Evolutionary conservation across 2,797 vertebrate genomes (phyloP).

Genomic region (Hippoglossus hippoglossus): DNA sequence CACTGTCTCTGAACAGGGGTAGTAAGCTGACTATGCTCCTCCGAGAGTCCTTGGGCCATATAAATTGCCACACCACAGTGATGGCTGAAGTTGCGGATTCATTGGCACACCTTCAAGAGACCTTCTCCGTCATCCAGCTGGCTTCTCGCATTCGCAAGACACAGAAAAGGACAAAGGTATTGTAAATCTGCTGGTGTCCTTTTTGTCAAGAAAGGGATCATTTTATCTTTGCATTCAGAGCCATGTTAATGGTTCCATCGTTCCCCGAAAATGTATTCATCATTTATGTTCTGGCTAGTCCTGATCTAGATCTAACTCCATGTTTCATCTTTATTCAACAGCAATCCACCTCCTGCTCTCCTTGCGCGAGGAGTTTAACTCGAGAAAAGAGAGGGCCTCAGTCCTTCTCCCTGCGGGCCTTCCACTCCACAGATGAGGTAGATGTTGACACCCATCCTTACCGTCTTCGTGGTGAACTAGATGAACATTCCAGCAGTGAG

Average conservation of each 20-base stretch:
- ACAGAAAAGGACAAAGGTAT: slow-evolving; percentile 95
- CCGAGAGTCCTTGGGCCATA: slow-evolving; percentile 93
- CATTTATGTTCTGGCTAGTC: slow-evolving; percentile 12
- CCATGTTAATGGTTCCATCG: too few relatives aligned
- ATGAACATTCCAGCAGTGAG: slow-evolving; percentile 94
- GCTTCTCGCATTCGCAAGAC: slow-evolving; percentile 92
- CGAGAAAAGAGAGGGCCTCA: slow-evolving; percentile 89
- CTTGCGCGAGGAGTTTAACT: slow-evolving; percentile 93
- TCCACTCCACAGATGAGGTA: slow-evolving; percentile 89
- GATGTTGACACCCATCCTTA: slow-evolving; percentile 88
- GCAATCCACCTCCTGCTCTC: slow-evolving; percentile 94
- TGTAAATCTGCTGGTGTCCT: too few relatives aligned
- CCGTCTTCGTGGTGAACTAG: slow-evolving; percentile 89
- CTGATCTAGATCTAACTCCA: slow-evolving; percentile 9
- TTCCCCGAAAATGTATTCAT: background rate
- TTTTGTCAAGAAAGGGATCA: too few relatives aligned
- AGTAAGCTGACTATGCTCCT: slow-evolving; percentile 96
- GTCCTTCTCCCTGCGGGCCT: slow-evolving; percentile 90
- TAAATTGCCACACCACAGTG: slow-evolving; percentile 94
- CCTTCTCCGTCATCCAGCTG: slow-evolving; percentile 93
- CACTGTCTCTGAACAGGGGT: slow-evolving; percentile 82
- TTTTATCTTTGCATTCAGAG: too few relatives aligned
- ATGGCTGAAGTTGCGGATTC: slow-evolving; percentile 92
- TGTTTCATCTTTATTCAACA: slow-evolving; percentile 51
- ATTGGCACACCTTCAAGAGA: slow-evolving; percentile 89